Evolutionary conservation across 2,113 vertebrate genomes (phyloP).

Genomic region (Scophthalmus maximus): DNA sequence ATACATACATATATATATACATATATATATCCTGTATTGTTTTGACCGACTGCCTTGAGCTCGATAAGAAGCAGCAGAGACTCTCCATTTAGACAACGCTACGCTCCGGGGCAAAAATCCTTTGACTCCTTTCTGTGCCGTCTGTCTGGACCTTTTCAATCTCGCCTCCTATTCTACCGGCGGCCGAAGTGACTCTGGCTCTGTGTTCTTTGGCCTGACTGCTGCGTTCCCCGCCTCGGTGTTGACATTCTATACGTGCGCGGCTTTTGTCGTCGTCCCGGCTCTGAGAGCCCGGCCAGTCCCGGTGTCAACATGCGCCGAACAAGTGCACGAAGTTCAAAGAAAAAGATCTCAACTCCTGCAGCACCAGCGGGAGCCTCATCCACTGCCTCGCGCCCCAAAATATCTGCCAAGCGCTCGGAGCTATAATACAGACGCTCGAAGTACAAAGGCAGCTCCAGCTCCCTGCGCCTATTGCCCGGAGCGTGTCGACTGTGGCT

Average conservation of each 20-base stretch:
- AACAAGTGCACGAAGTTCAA: constrained; percentile 2
- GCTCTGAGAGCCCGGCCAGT: not conserved
- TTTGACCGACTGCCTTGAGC: not conserved
- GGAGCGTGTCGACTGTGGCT: constrained; percentile 38
- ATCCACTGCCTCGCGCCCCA: constrained; percentile 27
- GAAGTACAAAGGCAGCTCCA: constrained; percentile 52
- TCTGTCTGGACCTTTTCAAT: not conserved
- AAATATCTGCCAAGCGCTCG: constrained; percentile 50
- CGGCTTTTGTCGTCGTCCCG: not conserved
- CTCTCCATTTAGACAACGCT: too few species aligned
- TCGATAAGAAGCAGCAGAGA: not conserved
- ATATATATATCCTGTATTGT: too few species aligned
- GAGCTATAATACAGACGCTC: constrained; percentile 53
- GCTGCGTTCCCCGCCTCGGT: too few species aligned
- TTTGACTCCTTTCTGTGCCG: not conserved
- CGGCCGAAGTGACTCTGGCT: too few species aligned
- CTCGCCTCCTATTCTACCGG: not conserved
- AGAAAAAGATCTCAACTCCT: constrained; percentile 6
- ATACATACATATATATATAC: too few species aligned
- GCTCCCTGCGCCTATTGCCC: constrained; percentile 49
- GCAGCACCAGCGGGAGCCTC: constrained; percentile 35
- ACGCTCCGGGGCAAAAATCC: not conserved
- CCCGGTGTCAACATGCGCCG: constrained; percentile 27
- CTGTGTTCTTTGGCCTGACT: not conserved
- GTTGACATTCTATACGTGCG: not conserved